These are phyloP conservation scores for Sarcophaga carnaria DNA, from an alignment of 2,888 invertebrate species.

Conservation along the genomic window DNA sequence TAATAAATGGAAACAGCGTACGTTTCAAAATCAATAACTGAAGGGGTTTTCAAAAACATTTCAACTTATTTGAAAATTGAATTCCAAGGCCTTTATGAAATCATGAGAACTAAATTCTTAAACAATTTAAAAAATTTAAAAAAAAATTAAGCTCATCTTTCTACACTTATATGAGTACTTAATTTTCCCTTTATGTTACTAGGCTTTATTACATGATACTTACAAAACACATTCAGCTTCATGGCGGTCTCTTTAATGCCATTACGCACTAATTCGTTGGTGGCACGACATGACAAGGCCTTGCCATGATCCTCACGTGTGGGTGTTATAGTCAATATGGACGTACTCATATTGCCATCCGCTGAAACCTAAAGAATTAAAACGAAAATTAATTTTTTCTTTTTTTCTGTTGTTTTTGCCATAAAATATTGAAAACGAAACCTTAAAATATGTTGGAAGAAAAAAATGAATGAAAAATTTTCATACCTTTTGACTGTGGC, in stretches of 20 bases:
- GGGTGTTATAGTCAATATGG: constrained; percentile 89
- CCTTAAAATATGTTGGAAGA: not conserved
- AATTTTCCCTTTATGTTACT: no score
- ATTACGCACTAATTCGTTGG: constrained; percentile 88
- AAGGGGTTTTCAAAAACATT: no score
- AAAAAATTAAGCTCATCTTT: no score
- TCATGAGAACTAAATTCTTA: no score
- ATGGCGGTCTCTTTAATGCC: constrained; percentile 90
- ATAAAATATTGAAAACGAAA: not conserved
- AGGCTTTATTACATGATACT: constrained; percentile 82
- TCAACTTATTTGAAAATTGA: no score
- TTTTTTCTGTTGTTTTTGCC: not conserved
- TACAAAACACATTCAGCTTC: constrained; percentile 93
- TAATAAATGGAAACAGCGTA: no score
- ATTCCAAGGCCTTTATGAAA: no score
- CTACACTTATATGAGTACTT: no score
- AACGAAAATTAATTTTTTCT: not conserved
- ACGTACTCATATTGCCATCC: constrained; percentile 91
- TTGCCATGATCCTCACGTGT: constrained; percentile 90
- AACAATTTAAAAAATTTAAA: no score
- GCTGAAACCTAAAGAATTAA: constrained; percentile 85
- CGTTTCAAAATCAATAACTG: no score
- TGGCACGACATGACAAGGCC: constrained; percentile 90
- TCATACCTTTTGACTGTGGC: constrained; percentile 80
- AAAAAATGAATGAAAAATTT: not conserved